Percentiles rank a stretch among this genome's conserved stretches.
Evolutionary conservation across 2,797 vertebrate species (phyloP).

Genomic region (Halcyon chelicuti): DNA sequence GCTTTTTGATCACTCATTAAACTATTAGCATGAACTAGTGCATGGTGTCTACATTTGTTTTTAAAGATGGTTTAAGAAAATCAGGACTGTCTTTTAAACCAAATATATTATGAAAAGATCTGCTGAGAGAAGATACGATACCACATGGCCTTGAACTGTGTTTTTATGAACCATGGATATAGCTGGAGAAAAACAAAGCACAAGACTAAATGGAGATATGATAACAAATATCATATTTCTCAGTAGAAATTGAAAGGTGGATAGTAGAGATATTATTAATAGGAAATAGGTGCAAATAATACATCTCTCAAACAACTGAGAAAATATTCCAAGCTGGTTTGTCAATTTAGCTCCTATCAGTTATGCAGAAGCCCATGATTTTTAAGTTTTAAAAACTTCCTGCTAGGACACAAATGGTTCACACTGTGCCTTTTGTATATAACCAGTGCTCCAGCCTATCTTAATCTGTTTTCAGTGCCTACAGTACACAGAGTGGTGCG

Average conservation of each 20-base stretch:
- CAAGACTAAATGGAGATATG: not conserved
- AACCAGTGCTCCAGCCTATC: not conserved
- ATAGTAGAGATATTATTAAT: not conserved
- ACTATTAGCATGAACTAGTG: not conserved
- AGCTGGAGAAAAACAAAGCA: not conserved
- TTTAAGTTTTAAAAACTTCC: not conserved
- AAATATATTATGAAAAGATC: not conserved
- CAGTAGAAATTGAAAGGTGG: not conserved
- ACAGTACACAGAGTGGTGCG: rapidly evolving
- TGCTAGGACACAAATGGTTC: not conserved
- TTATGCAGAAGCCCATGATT: not conserved
- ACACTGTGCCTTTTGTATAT: not conserved
- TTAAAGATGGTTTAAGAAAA: not conserved
- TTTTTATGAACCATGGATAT: not conserved
- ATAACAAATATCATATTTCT: not conserved
- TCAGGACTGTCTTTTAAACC: not conserved
- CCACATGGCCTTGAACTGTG: not conserved
- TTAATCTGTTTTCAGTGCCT: not conserved
- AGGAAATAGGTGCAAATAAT: not conserved
- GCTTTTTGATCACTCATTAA: not conserved
- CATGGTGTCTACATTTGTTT: not conserved
- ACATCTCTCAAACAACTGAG: not conserved
- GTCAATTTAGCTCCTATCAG: not conserved
- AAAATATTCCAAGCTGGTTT: not conserved
- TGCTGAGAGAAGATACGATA: not conserved